Evolutionary conservation across 64 coral and sea anemone genomes (phyloP).

Genomic region (Platygyra sinensis): DNA sequence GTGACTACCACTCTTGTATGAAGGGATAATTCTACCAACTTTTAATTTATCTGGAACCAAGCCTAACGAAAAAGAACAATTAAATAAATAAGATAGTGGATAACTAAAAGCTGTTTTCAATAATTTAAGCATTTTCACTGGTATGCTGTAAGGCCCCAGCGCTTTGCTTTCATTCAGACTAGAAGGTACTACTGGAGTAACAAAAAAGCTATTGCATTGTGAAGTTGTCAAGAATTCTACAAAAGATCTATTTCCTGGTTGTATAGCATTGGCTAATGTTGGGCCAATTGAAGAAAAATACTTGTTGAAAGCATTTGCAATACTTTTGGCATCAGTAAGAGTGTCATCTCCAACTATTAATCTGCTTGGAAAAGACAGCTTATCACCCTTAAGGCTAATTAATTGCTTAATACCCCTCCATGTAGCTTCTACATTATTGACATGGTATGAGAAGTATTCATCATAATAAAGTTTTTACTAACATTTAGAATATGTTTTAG

Average conservation of each 20-base stretch:
- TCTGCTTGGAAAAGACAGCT: background rate
- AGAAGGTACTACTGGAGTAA: no score
- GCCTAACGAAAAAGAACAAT: slow-evolving; percentile 10
- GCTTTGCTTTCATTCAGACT: no score
- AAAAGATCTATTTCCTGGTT: no score
- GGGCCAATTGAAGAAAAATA: slow-evolving; percentile 10
- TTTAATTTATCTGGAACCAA: background rate
- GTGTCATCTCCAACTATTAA: background rate
- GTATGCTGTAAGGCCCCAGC: no score
- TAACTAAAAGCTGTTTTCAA: background rate
- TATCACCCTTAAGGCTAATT: background rate
- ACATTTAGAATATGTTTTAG: slow-evolving; percentile 8
- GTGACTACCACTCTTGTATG: background rate
- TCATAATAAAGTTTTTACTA: slow-evolving; percentile 12
- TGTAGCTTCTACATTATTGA: slow-evolving; percentile 9
- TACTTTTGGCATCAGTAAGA: background rate
- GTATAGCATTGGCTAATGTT: no score
- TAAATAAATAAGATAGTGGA: slow-evolving; percentile 15
- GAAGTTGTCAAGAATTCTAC: no score
- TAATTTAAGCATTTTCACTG: no score
- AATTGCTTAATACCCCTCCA: slow-evolving; percentile 14
- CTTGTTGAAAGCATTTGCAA: background rate
- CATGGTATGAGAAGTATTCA: slow-evolving; percentile 18
- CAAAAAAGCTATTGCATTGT: no score
- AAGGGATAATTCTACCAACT: background rate